Evolutionary conservation across 92 coral and sea anemone species (phyloP), one percentile per base, ranked within the genome.

Genomic region (Phenganax subtilis): DNA sequence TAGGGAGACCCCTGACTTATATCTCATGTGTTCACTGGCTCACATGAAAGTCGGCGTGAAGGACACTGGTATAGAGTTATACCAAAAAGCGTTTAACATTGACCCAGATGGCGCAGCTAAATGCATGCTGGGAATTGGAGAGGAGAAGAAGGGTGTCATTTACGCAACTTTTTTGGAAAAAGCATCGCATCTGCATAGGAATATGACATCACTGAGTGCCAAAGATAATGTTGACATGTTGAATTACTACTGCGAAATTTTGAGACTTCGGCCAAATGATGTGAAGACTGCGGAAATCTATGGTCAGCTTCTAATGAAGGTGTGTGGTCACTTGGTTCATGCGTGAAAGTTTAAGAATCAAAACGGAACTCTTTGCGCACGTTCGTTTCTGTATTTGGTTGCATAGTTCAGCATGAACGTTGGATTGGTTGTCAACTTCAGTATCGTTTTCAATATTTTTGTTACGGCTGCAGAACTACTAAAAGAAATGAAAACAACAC

Each of bases 291-390:
- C 83, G 59, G 83, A 79, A 64, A 64, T 79, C 10, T 79, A 79
- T 64, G 83, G 83, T 51, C 83, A 79, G 83, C 74, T 79, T 44
- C 31, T 79, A 6, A 79, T 79, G 83, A 79, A 79, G 83, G 83
- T 73, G 44, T n/a, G 73, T 68, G 47, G 25, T 20, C 25, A 20
- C 25, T 20, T 37, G 47, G 47, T 1, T 37, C 47, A 37, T 37
- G 25, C 25, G 25, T 20, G 25, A 20, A 20, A 20, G 25, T 20
- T 20, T 20, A 20, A 20, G 25, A 20, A 20, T 20, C 25, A 20
- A 20, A 20, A 20, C 25, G 25, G 25, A 20, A 20, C 25, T 20
- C 25, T 20, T 20, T 20, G 25, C 25, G 25, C 25, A 20, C 25
- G 25, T 20, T 20, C 25, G 25, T 20, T 20, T 20, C 25, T 20